These are phyloP conservation scores for Clivina fossor DNA, from an alignment of 2,888 invertebrate genomes.

Conservation along the genomic window DNA sequence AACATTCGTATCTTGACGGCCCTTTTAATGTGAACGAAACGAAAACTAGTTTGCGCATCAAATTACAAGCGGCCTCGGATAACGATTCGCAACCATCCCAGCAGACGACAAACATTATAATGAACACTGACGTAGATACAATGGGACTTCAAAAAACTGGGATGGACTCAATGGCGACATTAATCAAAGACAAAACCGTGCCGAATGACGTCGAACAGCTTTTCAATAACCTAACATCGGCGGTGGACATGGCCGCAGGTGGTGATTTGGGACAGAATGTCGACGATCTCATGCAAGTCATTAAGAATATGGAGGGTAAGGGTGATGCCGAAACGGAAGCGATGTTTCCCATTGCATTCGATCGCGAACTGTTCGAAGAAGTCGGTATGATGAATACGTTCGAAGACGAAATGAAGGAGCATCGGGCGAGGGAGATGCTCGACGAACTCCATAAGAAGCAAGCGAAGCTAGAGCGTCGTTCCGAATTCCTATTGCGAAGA, in stretches of 20 bases:
- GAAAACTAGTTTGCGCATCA: conserved; percentile 38
- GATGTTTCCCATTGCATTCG: conserved; percentile 48
- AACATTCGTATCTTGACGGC: conserved; percentile 38
- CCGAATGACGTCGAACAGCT: conserved; percentile 68
- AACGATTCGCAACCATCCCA: conserved; percentile 39
- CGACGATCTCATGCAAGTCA: conserved; percentile 71
- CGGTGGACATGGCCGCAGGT: conserved; percentile 43
- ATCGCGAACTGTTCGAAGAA: conserved; percentile 53
- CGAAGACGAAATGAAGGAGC: conserved; percentile 53
- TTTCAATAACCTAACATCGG: conserved; percentile 59
- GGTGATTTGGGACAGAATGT: conserved; percentile 53
- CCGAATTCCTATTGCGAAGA: conserved; percentile 72
- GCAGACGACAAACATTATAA: conserved; percentile 50
- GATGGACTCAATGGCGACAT: conserved; percentile 59
- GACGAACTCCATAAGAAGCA: conserved; percentile 58
- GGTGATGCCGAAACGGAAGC: conserved; percentile 50
- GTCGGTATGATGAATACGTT: conserved; percentile 59
- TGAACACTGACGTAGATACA: conserved; percentile 57
- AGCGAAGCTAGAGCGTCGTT: conserved; percentile 65
- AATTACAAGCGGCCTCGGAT: conserved; percentile 46
- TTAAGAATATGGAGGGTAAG: conserved; percentile 61
- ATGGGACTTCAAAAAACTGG: conserved; percentile 59
- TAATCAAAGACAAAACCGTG: conserved; percentile 56
- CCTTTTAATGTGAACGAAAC: conserved; percentile 35
- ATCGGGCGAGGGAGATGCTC: conserved; percentile 57